Base-by-base conservation (phyloP, 1,140 invertebrate genomes). In the Drosophila athabasca region DNA sequence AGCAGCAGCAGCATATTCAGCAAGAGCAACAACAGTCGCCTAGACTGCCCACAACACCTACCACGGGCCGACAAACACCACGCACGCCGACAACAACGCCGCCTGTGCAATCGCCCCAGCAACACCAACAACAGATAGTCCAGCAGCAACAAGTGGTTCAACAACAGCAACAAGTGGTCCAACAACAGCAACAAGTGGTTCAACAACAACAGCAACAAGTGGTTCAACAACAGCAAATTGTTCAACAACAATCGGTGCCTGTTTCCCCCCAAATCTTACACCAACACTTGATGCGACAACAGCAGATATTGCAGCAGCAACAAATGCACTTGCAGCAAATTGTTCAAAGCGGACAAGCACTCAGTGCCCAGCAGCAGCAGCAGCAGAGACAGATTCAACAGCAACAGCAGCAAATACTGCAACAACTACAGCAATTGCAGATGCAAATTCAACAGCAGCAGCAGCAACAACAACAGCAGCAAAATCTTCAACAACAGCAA, bases 241-340 rank as follows among this genome's bases (percentile, higher is more conserved):
- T 17, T 35, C 69, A 61, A 17, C 87, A 75, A n/a, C 75, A 76
- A 43, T 53, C 77, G 0, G 80, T 90, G 15, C 68, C 84, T 11
- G 83, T 90, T 53, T 79, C 90, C 0, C 90, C 89, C 1, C 90
- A 91, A 77, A 83, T 91, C 41, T 50, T 91, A 51, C 90, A 90
- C n/a, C 90, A 91, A 49, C 90, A 90, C 17, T 61, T 91, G 0
- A 55, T 91, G 46, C 61, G 84, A 0, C 87, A 91, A 24, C 88
- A 91, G 41, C 78, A 90, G 39, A 65, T 79, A 7, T 49, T 91
- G 51, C 77, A 84, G 45, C 91, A 92, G 31, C 87, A 90, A 45
- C 81, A 91, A 72, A 65, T 88, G 68, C 85, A 92, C 66, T 62
- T 88, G 6, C 92, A 92, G 44, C 91, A 92, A 64, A 85, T 92